A percentile compares a stretch with the other conserved stretches of the same genome.
Conservation (phyloP, 2,113 vertebrate genomes). For the Hydropotes inermis region DNA sequence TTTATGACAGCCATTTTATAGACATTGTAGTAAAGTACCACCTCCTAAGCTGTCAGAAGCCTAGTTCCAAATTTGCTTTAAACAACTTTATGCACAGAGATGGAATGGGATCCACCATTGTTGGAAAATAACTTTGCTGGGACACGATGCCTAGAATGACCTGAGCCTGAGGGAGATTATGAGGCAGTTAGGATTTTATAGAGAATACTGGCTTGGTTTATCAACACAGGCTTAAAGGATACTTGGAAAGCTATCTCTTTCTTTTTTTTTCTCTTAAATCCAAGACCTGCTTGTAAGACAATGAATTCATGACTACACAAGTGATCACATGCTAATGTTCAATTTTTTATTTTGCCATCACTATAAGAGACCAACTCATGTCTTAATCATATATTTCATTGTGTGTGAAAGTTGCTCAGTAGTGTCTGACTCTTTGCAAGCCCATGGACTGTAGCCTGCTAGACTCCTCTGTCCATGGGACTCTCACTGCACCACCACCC, state of each 20-base stretch:
- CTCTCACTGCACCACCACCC: neutral
- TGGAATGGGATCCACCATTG: neutral
- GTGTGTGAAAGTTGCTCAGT: neutral
- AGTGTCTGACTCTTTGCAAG: neutral
- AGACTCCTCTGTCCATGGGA: neutral
- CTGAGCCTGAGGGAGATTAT: neutral
- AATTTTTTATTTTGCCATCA: neutral
- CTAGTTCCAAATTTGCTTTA: constrained; percentile 17
- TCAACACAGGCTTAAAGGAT: neutral
- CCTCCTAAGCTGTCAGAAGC: neutral
- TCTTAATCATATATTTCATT: neutral
- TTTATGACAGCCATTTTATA: neutral
- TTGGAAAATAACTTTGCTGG: neutral
- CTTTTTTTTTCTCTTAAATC: neutral
- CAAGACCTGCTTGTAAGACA: neutral
- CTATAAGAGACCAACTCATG: neutral
- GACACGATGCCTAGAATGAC: neutral
- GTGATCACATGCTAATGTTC: neutral
- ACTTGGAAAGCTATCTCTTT: neutral
- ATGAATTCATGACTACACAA: neutral
- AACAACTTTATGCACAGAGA: neutral
- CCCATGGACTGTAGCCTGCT: neutral
- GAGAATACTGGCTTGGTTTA: neutral
- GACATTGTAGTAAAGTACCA: neutral
- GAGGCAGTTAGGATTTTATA: neutral